These are phyloP conservation scores for Halocaridina rubra DNA, from an alignment of 2,888 invertebrate species.

Conservation along the genomic window DNA sequence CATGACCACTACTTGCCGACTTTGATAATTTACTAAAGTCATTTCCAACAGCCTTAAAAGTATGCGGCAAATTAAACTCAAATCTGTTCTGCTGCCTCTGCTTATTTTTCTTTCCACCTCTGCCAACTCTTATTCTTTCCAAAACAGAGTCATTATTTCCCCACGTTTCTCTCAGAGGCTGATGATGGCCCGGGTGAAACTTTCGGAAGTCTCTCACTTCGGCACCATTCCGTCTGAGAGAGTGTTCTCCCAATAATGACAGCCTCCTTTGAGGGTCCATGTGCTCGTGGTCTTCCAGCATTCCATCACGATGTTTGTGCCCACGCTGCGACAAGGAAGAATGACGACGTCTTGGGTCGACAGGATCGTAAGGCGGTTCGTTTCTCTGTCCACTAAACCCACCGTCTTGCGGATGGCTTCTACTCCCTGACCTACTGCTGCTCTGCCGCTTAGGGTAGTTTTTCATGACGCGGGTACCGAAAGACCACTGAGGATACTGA, in stretches of 20 bases:
- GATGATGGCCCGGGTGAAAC: neutral
- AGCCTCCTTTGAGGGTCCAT: neutral
- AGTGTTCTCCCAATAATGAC: neutral
- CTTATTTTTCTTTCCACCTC: conserved; percentile 26
- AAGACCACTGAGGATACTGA: conserved; percentile 47
- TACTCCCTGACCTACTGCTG: neutral
- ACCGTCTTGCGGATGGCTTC: neutral
- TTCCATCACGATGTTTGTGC: neutral
- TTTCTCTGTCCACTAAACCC: conserved; percentile 7
- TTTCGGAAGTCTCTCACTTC: conserved; percentile 14
- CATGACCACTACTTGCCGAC: neutral
- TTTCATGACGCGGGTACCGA: conserved; percentile 43
- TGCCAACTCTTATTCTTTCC: neutral
- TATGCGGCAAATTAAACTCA: conserved; percentile 22
- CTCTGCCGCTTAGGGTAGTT: conserved; percentile 12
- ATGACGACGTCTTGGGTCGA: neutral
- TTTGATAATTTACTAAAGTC: neutral
- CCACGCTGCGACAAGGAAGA: neutral
- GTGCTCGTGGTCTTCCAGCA: neutral
- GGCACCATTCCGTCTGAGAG: neutral
- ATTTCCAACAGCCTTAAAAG: conserved; percentile 27
- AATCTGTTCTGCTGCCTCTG: neutral
- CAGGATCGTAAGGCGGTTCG: neutral
- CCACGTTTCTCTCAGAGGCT: conserved; percentile 5
- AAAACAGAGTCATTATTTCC: neutral